Evolutionary conservation across 1,140 invertebrate species (phyloP).

Genomic region (Papilio xuthus): DNA sequence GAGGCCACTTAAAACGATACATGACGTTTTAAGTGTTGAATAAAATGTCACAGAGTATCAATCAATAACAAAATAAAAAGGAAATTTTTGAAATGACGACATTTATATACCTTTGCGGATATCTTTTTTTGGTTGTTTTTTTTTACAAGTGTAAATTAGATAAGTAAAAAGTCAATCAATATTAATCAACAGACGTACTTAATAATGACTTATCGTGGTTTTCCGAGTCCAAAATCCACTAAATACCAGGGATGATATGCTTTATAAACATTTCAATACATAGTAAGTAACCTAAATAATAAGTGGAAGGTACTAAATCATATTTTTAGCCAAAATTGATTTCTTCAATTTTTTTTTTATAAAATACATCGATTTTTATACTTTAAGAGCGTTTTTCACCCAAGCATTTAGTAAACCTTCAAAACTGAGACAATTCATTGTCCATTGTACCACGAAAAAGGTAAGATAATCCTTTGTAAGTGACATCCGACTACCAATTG

Average conservation of each 20-base stretch:
- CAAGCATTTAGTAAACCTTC: constrained; percentile 4
- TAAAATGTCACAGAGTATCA: neutral
- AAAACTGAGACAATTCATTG: constrained; percentile 30
- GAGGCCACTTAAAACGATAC: neutral
- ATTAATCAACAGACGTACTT: too few relatives aligned
- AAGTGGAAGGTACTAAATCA: too few relatives aligned
- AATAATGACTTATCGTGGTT: too few relatives aligned
- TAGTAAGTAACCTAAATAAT: too few relatives aligned
- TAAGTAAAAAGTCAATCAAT: too few relatives aligned
- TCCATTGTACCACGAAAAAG: constrained; percentile 31
- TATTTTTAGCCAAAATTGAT: too few relatives aligned
- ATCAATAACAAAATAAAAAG: neutral
- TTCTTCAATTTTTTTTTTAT: neutral
- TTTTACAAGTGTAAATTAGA: neutral
- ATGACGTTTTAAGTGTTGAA: neutral
- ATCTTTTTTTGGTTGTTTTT: neutral
- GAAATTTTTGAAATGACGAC: neutral
- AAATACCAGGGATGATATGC: too few relatives aligned
- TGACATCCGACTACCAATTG: constrained; percentile 34
- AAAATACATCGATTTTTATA: too few relatives aligned
- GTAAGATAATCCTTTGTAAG: constrained; percentile 34
- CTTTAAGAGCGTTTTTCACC: neutral
- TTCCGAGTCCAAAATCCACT: too few relatives aligned
- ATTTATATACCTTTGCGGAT: neutral
- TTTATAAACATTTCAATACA: too few relatives aligned